phyloP scores from a whole-genome alignment of 2,797 vertebrate genomes.

The Rhynchonycteris naso region DNA sequence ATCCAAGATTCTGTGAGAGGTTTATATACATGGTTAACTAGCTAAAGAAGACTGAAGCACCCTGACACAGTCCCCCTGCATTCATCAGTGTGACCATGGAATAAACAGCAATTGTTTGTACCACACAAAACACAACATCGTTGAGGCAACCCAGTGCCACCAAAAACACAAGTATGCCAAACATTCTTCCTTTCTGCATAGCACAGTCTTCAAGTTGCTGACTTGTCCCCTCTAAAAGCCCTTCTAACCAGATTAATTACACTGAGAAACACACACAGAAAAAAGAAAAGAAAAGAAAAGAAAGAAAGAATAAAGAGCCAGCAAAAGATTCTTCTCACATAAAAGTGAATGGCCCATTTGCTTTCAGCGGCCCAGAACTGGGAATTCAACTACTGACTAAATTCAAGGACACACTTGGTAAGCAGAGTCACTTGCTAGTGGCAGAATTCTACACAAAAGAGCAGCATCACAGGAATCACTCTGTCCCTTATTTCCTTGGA shows the following conservation, averaged over 20 bases:
- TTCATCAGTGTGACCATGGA: background rate
- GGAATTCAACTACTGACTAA: background rate
- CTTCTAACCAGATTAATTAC: slow-evolving; percentile 26
- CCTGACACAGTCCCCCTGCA: background rate
- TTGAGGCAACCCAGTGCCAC: background rate
- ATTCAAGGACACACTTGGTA: background rate
- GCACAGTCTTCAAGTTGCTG: background rate
- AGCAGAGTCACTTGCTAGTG: background rate
- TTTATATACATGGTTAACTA: background rate
- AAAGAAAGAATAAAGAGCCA: background rate
- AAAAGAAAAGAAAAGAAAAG: background rate
- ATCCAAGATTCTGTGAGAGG: background rate
- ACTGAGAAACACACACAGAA: background rate
- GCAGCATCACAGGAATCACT: background rate
- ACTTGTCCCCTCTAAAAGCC: background rate
- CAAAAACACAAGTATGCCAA: background rate
- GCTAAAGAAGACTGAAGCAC: background rate
- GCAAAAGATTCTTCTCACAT: background rate
- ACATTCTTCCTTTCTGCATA: background rate
- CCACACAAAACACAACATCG: background rate
- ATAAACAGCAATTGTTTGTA: slow-evolving; percentile 4
- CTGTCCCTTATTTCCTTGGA: background rate
- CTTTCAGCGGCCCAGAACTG: background rate
- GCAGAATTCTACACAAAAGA: background rate
- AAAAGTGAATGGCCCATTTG: background rate